Conservation (phyloP, 2,888 invertebrate genomes). For the Drosophila paracracens region DNA sequence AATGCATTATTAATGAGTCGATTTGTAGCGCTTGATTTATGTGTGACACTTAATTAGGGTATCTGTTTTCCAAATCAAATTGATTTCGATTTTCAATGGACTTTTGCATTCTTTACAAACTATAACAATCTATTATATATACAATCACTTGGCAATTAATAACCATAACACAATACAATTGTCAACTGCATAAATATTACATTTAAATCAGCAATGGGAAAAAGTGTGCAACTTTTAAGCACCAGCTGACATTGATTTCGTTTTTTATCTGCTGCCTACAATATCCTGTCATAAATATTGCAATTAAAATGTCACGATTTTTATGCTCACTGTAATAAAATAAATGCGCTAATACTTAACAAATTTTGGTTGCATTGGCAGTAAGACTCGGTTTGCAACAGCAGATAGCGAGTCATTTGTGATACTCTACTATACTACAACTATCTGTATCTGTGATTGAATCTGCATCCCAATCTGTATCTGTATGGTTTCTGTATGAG, state of each 20-base stretch:
- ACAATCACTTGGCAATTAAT: conserved; percentile 8
- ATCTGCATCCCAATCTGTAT: neutral
- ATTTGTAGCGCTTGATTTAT: conserved; percentile 66
- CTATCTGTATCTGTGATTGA: neutral
- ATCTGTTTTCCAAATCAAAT: conserved; percentile 27
- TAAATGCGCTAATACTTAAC: neutral
- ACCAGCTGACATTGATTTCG: conserved; percentile 26
- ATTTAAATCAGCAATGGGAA: conserved; percentile 37
- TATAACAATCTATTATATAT: neutral
- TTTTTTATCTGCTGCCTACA: neutral
- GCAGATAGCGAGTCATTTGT: neutral
- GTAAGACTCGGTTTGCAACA: neutral
- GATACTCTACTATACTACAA: neutral
- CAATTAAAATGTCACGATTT: conserved; percentile 49
- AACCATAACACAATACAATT: conserved; percentile 5
- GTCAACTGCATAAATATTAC: conserved; percentile 20
- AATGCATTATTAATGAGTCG: conserved; percentile 75
- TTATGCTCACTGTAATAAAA: conserved; percentile 13
- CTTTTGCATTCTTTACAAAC: conserved; percentile 20
- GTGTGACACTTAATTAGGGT: conserved; percentile 70
- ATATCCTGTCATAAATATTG: conserved; percentile 49
- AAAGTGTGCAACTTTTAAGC: conserved; percentile 18
- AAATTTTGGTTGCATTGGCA: neutral
- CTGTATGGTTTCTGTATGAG: neutral
- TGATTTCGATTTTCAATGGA: conserved; percentile 13